These are phyloP conservation scores for Remorina albescens DNA, from an alignment of 2,797 vertebrate genomes.

Conservation along the genomic window DNA sequence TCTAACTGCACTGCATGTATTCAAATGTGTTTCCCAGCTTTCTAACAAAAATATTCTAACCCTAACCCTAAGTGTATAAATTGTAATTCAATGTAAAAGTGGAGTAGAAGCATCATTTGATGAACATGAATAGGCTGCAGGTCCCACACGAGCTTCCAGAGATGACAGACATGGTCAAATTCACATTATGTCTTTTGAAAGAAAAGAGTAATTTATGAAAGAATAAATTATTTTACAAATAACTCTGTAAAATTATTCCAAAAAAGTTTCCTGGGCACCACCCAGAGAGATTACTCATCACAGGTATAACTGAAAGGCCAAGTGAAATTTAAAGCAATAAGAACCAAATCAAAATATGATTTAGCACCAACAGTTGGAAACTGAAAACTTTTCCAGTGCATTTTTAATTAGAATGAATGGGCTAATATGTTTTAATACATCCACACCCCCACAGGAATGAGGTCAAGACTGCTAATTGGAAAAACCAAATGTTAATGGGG, in stretches of 20 bases:
- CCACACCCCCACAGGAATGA: not conserved
- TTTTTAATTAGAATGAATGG: slow-evolving; percentile 22
- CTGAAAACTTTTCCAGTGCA: not conserved
- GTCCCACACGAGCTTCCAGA: slow-evolving; percentile 14
- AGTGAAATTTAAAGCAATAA: not conserved
- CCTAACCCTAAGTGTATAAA: slow-evolving; percentile 17
- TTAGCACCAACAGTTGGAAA: not conserved
- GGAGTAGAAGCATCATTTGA: slow-evolving; percentile 12
- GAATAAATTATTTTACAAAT: not conserved
- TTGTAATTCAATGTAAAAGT: too few species aligned
- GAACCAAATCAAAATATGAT: not conserved
- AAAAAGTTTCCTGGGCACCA: not conserved
- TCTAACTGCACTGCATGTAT: not conserved
- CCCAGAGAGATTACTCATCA: not conserved
- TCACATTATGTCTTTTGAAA: not conserved
- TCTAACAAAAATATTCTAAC: slow-evolving; percentile 27
- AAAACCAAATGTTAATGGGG: slow-evolving; percentile 6
- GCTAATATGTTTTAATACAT: not conserved
- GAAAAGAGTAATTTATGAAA: too few species aligned
- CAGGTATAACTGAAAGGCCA: not conserved
- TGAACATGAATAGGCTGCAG: slow-evolving; percentile 14
- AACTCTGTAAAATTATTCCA: not conserved
- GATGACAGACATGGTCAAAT: not conserved
- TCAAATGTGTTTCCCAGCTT: slow-evolving; percentile 20
- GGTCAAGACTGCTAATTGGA: slow-evolving; percentile 14